Base-by-base conservation (phyloP, 1,140 invertebrate genomes). In the Archivesica marissinica region DNA sequence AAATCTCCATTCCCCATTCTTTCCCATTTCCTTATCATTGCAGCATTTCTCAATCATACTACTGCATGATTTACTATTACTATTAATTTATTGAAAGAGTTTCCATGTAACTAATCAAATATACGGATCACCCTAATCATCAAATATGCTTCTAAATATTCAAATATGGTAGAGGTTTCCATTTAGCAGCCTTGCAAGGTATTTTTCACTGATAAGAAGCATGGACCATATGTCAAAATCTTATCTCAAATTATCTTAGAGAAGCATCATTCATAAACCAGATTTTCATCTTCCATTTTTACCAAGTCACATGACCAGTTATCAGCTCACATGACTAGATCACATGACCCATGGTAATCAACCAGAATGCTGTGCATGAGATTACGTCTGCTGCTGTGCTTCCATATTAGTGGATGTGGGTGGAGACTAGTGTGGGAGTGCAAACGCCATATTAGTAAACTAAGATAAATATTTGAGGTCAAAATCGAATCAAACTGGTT, bases 361-460 rank as follows among this genome's bases (percentile, higher is more conserved):
- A 54, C 76, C 76, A 78, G 33, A 47, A 78, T 78, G 56, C 76
- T 59, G 20, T 78, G 35, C 20, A 2, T 41, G n/a, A 13, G 68
- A 38, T 33, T 64, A 23, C 28, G 35, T 30, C 54, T 64, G 41
- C 54, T 41, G 39, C n/a, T 3, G 23, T 41, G 59, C 35, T 64
- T n/a, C 76, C 76, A 78, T 64, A 78, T 78, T 25, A 39, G 76
- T 64, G 59, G n/a, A 64, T 78, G 76, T 78, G 76, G 76, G 76
- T 44, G 76, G 76, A 64, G 76, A 2, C 28, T 50, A 11, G 47
- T 47, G 54, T 76, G 54, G 52, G 76, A 78, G 54, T 56, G 54
- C 76, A 78, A 59, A 9, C 6, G 41, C 76, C 76, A 28, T 78
- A 78, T 78, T 64, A 64, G 76, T 64, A 78, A 61, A 38, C 30